phyloP scores from a whole-genome alignment of 2,113 vertebrate species.

The Rousettus leschenaultii region DNA sequence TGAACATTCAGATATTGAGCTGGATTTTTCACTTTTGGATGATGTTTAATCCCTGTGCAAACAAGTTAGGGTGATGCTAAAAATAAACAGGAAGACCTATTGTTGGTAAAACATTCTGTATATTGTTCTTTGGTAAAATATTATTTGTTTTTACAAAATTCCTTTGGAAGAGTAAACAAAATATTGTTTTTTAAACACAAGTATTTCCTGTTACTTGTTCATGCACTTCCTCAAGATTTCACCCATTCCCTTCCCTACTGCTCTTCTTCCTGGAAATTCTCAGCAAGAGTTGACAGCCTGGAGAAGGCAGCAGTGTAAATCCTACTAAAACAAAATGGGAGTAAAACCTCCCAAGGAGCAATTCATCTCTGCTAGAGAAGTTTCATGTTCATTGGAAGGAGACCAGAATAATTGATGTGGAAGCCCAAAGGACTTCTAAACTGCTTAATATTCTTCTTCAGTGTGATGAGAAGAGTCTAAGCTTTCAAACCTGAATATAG shows the following conservation, averaged over 20 bases:
- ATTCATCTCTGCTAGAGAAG: constrained; percentile 40
- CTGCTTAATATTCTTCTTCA: constrained; percentile 40
- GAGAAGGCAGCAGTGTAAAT: constrained; percentile 28
- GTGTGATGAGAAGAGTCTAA: background rate
- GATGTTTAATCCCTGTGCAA: background rate
- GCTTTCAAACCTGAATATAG: constrained; percentile 30
- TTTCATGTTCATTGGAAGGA: background rate
- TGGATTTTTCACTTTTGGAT: background rate
- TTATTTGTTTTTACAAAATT: background rate
- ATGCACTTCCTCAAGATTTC: background rate
- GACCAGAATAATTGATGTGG: constrained; percentile 33
- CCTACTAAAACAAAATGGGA: constrained; percentile 28
- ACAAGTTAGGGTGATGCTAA: background rate
- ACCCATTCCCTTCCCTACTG: background rate
- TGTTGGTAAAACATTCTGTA: background rate
- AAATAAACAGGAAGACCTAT: background rate
- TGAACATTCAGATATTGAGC: background rate
- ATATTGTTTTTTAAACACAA: background rate
- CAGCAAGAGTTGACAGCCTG: background rate
- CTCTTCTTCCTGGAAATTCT: constrained; percentile 13
- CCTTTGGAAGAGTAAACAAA: background rate
- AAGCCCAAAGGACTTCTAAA: background rate
- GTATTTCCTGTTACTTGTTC: background rate
- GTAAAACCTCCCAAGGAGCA: constrained; percentile 58
- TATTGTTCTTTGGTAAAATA: background rate